These are phyloP conservation scores for Tychaedon coryphoeus DNA, from an alignment of 2,113 vertebrate species.

Conservation along the genomic window DNA sequence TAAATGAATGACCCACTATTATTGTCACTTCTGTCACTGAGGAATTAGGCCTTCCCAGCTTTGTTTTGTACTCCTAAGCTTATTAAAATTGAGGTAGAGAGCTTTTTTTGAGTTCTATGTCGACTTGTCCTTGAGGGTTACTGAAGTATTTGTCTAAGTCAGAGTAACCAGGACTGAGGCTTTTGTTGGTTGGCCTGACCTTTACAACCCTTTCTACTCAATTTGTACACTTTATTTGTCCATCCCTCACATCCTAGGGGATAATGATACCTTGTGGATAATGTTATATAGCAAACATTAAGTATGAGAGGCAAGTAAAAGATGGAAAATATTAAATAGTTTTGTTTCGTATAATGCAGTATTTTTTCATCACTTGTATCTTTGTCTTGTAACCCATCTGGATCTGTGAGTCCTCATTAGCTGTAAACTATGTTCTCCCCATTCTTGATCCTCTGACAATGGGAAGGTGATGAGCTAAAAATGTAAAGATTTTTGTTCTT, in stretches of 20 bases:
- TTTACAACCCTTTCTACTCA: not conserved
- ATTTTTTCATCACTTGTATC: not conserved
- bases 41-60: not conserved
- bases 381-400: not conserved
- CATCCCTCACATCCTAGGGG: not conserved
- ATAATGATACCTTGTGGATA: not conserved
- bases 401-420: not conserved
- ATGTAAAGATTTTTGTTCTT: constrained; percentile 64
- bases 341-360: not conserved
- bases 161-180: not conserved
- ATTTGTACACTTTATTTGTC: not conserved
- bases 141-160: not conserved
- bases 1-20: not conserved
- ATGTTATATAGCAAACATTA: not conserved
- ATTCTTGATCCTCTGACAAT: not conserved
- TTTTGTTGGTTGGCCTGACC: not conserved
- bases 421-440: not conserved
- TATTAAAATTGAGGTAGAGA: not conserved
- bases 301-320: constrained; percentile 19
- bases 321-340: not conserved
- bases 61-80: not conserved
- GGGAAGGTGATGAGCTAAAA: constrained; percentile 26
- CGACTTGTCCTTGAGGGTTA: not conserved
- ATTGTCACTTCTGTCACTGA: not conserved
- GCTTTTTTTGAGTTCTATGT: not conserved